A percentile compares a stretch with the other conserved stretches of the same genome.
Evolutionary conservation across 1,140 invertebrate genomes (phyloP).

Genomic region (Alviniconcha marisindica): DNA sequence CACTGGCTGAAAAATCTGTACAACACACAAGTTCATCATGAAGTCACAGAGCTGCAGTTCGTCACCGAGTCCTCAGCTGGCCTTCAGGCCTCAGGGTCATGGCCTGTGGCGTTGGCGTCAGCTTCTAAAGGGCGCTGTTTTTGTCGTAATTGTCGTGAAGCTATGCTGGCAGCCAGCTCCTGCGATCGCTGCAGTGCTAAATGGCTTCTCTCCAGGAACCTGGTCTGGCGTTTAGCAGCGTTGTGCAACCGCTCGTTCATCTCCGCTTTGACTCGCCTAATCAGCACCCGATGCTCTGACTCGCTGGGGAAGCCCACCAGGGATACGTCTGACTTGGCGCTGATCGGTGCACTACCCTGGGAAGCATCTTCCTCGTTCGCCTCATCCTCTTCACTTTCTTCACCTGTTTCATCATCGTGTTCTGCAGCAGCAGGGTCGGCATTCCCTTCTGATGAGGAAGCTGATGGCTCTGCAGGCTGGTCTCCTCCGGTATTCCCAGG

Average conservation of each 20-base stretch:
- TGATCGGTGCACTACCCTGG: neutral
- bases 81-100: too few species aligned
- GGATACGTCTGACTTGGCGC: slow-evolving; percentile 4
- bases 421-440: neutral
- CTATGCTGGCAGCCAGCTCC: neutral
- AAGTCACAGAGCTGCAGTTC: too few species aligned
- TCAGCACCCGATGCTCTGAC: neutral
- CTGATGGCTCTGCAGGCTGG: neutral
- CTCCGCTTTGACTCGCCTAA: neutral
- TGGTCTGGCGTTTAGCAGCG: neutral
- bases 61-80: too few species aligned
- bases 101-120: too few species aligned
- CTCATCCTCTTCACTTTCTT: neutral
- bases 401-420: neutral
- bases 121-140: too few species aligned
- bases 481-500: neutral
- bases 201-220: neutral
- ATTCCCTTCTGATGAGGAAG: neutral
- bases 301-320: neutral
- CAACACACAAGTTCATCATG: too few species aligned
- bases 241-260: neutral
- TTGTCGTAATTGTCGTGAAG: too few species aligned
- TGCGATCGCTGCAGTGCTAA: neutral
- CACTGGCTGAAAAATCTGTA: too few species aligned
- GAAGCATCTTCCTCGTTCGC: neutral